Evolutionary conservation across 2,888 invertebrate species (phyloP).

Genomic region (Pyrochroa serraticornis): DNA sequence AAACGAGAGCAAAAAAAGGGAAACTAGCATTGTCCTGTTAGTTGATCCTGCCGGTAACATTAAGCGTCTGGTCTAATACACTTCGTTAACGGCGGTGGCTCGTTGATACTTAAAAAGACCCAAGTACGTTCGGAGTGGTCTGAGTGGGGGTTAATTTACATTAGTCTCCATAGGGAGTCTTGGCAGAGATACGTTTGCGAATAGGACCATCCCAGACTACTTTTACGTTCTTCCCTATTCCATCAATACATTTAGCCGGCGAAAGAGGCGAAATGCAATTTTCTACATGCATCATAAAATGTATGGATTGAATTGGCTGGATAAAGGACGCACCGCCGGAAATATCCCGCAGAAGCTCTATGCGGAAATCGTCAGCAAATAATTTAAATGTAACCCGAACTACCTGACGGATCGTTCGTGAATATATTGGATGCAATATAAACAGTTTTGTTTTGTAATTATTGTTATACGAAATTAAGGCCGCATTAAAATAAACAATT

Average conservation of each 20-base stretch:
- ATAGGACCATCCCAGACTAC: not conserved
- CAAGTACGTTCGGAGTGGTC: slow-evolving; percentile 23
- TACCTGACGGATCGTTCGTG: too few relatives aligned
- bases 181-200: slow-evolving; percentile 12
- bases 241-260: slow-evolving; percentile 21
- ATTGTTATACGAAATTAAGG: too few relatives aligned
- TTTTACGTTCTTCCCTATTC: slow-evolving; percentile 22
- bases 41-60: slow-evolving; percentile 25
- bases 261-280: slow-evolving; percentile 6
- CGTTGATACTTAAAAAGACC: slow-evolving; percentile 25
- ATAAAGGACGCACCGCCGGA: too few relatives aligned
- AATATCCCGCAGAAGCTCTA: too few relatives aligned
- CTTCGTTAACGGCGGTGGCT: slow-evolving; percentile 28
- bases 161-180: slow-evolving; percentile 19
- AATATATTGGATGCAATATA: too few relatives aligned
- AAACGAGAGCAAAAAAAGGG: slow-evolving; percentile 3
- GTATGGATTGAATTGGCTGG: too few relatives aligned
- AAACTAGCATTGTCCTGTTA: slow-evolving; percentile 20
- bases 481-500: too few relatives aligned
- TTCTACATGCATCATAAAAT: not conserved
- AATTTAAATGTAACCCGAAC: too few relatives aligned
- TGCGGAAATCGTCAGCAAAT: too few relatives aligned
- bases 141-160: slow-evolving; percentile 26
- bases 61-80: slow-evolving; percentile 24
- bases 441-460: too few relatives aligned